Base-by-base conservation (phyloP, 2,797 vertebrate genomes). In the Taenioides sp. region DNA sequence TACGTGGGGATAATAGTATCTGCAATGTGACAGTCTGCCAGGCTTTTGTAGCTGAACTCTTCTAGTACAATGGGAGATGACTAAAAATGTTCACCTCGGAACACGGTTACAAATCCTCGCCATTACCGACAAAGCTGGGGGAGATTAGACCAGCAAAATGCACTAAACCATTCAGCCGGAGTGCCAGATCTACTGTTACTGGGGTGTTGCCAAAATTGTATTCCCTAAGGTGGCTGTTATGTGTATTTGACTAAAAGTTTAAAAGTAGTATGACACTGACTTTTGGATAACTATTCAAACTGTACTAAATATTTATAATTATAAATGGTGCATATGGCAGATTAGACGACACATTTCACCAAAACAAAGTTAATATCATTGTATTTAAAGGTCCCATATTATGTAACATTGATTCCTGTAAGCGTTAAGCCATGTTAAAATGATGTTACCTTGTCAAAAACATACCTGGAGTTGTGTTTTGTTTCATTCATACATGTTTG, bases 1-100 rank as follows among this genome's bases (percentile, higher is more conserved):
- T 82, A 80, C 75, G 34, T 72, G 67, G 10, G 64, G 59, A 72
- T 77, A 73, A 73, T 79, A 61, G 20, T 64, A 60, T 68, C 73
- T 76, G 74, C 73, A 75, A 70, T 81, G 62, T 80, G 71, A 75
- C 69, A 59, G 52, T 58, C 64, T 57, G n/a, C 57, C 69, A 57
- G 47, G 65, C 34, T 78, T 82, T 81, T 65, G 70, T 66, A 74
- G 57, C 77, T 49, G 69, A 69, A 76, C 67, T 22, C 55, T 59
- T 54, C 69, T 77, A 75, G 73, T 49, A 71, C 60, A 59, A 43
- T 31, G 72, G 43, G 74, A 79, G 63, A 65, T 28, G 54, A 57
- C 58, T 23, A 14, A 64, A 79, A 59, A 65, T 73, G 65, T 67
- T 49, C 17, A 60, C 58, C 59, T 72, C 68, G 61, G 52, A 72